Evolutionary conservation across 2,888 invertebrate species (phyloP).

Genomic region (Andrena praecox): DNA sequence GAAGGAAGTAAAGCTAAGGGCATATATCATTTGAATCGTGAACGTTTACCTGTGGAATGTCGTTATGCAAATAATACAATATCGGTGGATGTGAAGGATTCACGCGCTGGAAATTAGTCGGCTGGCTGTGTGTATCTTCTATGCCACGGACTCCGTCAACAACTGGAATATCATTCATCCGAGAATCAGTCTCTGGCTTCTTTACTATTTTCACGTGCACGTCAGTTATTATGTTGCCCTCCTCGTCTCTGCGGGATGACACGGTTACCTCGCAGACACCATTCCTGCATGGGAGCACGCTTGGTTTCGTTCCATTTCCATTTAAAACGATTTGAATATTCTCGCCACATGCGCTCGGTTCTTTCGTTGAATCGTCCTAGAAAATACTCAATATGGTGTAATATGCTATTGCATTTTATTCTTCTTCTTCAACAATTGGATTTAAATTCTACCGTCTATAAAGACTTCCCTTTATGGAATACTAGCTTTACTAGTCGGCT

Average conservation of each 20-base stretch:
- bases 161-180: constrained; percentile 72
- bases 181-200: constrained; percentile 51
- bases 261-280: constrained; percentile 71
- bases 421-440: too few species aligned
- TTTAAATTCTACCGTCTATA: too few species aligned
- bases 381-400: background rate
- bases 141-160: constrained; percentile 72
- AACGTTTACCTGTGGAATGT: constrained; percentile 73
- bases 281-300: constrained; percentile 60
- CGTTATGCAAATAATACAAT: constrained; percentile 46
- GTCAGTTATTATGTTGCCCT: constrained; percentile 72
- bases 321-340: constrained; percentile 70
- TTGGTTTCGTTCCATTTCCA: constrained; percentile 59
- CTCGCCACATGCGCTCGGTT: constrained; percentile 63
- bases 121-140: constrained; percentile 36
- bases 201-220: constrained; percentile 72
- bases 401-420: too few species aligned
- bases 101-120: constrained; percentile 38
- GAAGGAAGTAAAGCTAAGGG: background rate
- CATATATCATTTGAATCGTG: background rate
- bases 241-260: constrained; percentile 55
- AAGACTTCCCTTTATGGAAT: too few species aligned
- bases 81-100: constrained; percentile 28
- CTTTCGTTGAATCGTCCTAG: constrained; percentile 29
- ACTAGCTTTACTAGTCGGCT: too few species aligned